A percentile compares a stretch with the other conserved stretches of the same genome.
phyloP scores from a whole-genome alignment of 2,888 invertebrate species.

The Melitaea athalia region DNA sequence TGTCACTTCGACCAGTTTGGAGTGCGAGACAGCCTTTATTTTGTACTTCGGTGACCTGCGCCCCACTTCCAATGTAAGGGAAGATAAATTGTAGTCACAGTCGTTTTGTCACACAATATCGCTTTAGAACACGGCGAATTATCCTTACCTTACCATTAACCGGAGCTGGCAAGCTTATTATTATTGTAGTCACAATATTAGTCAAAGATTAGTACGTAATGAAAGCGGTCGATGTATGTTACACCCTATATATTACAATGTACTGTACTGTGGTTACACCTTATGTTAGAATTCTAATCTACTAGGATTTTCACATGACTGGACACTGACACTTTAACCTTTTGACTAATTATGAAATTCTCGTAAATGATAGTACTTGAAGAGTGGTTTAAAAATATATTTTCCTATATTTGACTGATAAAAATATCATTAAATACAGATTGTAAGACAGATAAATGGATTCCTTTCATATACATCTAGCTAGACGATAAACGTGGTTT shows the following conservation, averaged over 20 bases:
- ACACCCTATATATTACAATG: too few relatives aligned
- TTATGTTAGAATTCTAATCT: background rate
- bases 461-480: too few relatives aligned
- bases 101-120: constrained; percentile 43
- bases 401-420: too few relatives aligned
- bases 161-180: constrained; percentile 13
- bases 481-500: too few relatives aligned
- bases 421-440: too few relatives aligned
- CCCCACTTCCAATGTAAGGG: constrained; percentile 50
- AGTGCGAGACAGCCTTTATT: constrained; percentile 18
- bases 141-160: constrained; percentile 20
- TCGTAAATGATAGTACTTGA: too few relatives aligned
- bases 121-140: constrained; percentile 28
- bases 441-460: too few relatives aligned
- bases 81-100: constrained; percentile 59
- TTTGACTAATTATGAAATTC: too few relatives aligned
- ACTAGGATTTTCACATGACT: background rate
- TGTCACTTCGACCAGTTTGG: constrained; percentile 33
- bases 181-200: constrained; percentile 10
- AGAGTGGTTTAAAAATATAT: too few relatives aligned
- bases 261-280: too few relatives aligned
- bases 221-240: constrained; percentile 1
- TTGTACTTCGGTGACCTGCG: constrained; percentile 31
- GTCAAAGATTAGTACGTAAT: constrained; percentile 1
- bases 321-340: too few relatives aligned